Evolutionary conservation across 2,797 vertebrate species (phyloP).

Genomic region (Sebastes taczanowskii): DNA sequence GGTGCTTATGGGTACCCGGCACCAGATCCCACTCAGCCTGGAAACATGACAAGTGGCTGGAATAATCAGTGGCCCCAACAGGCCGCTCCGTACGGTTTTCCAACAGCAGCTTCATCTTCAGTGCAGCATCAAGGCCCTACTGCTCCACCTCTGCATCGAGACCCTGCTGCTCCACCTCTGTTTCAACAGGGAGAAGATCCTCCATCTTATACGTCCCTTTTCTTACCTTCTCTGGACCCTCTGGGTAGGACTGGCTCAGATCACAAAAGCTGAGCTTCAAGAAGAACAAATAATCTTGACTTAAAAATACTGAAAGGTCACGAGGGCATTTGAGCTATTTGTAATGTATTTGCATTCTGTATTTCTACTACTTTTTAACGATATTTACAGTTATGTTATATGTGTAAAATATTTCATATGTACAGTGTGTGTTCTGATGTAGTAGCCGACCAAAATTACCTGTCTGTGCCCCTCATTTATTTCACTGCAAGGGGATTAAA

Average conservation of each 20-base stretch:
- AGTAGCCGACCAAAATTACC: neutral
- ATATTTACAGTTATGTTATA: neutral
- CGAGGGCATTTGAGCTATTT: neutral
- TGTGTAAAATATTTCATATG: neutral
- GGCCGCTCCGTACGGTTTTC: neutral
- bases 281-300: neutral
- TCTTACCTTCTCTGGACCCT: neutral
- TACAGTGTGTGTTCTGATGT: neutral
- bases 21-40: conserved; percentile 3
- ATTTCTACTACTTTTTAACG: neutral
- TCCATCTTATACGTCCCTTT: conserved; percentile 35
- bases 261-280: neutral
- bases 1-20: conserved; percentile 2
- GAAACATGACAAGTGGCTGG: neutral
- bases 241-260: neutral
- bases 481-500: no score
- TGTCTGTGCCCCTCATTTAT: neutral
- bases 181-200: conserved; percentile 10
- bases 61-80: conserved; percentile 15
- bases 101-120: neutral
- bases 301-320: no score
- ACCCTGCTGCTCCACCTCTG: conserved; percentile 5
- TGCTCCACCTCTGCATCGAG: neutral
- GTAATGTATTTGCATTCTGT: neutral
- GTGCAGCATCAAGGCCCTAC: neutral